phyloP scores from a whole-genome alignment of 2,888 invertebrate genomes.

The Lacanobia oleracea region DNA sequence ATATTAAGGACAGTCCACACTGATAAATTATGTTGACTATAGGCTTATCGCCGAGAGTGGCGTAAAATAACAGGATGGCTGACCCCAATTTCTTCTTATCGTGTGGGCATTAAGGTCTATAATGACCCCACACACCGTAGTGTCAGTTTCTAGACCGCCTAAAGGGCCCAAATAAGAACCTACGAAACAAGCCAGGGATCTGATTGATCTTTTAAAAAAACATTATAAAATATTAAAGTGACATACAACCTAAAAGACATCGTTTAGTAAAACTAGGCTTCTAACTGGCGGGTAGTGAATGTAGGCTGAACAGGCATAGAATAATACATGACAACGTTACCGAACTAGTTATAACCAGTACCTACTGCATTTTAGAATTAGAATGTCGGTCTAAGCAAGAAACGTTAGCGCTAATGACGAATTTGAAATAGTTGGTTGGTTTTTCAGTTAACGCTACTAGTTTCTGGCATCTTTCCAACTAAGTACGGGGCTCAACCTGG shows the following conservation, averaged over 20 bases:
- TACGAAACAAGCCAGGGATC: no score
- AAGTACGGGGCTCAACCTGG: no score
- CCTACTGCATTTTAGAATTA: constrained; percentile 33
- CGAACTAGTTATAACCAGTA: constrained; percentile 34
- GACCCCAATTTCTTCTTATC: no score
- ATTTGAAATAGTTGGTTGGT: not conserved
- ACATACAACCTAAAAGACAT: constrained; percentile 18
- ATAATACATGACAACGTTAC: constrained; percentile 55
- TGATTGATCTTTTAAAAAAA: not conserved
- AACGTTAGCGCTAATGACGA: constrained; percentile 16
- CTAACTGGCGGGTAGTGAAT: constrained; percentile 48
- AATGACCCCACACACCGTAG: no score
- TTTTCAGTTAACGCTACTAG: not conserved
- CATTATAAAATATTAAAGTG: not conserved
- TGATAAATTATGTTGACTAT: no score
- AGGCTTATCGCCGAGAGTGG: no score
- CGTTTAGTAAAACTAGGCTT: constrained; percentile 33
- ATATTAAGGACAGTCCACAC: no score
- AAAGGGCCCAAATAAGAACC: no score
- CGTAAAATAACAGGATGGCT: no score
- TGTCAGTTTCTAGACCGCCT: no score
- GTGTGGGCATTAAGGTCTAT: no score
- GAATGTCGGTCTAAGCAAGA: constrained; percentile 31
- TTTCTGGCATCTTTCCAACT: no score
- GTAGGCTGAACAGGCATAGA: constrained; percentile 48